Percentiles rank a stretch among this genome's conserved stretches.
These are phyloP conservation scores for Heterocephalus glaber DNA, from an alignment of 2,113 vertebrate genomes.

Conservation along the genomic window DNA sequence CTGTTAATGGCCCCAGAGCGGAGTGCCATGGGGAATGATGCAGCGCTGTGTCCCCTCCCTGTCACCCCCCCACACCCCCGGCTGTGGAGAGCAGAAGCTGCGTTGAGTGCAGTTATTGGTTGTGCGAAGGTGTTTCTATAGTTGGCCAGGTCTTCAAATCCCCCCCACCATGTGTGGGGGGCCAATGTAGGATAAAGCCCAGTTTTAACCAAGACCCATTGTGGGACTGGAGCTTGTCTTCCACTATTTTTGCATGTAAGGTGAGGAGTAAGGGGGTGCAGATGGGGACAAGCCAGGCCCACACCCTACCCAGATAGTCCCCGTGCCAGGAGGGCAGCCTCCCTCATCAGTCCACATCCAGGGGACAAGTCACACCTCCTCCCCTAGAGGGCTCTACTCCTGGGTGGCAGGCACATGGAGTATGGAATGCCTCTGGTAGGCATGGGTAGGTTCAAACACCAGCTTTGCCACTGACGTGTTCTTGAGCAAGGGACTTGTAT, in stretches of 20 bases:
- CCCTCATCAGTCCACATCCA: not conserved
- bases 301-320: not conserved
- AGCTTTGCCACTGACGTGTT: slow-evolving; percentile 43
- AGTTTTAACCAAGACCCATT: not conserved
- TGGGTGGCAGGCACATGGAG: not conserved
- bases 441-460: slow-evolving; percentile 1
- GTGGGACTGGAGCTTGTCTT: not conserved
- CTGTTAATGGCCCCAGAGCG: slow-evolving; percentile 77
- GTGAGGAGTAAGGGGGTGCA: not conserved
- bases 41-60: slow-evolving; percentile 78
- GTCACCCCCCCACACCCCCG: slow-evolving; percentile 57
- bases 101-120: not conserved
- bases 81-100: slow-evolving; percentile 11
- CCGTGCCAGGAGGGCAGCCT: not conserved
- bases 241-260: not conserved
- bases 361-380: not conserved
- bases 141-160: not conserved
- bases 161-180: fast-evolving
- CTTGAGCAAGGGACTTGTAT: slow-evolving; percentile 52
- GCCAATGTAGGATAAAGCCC: not conserved
- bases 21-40: slow-evolving; percentile 77
- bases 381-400: slow-evolving; percentile 28
- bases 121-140: not conserved
- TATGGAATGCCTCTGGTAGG: not conserved
- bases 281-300: not conserved